Percentiles rank a stretch among this genome's conserved stretches.
phyloP scores from a whole-genome alignment of 2,797 vertebrate species.

The Phoeniculus purpureus region DNA sequence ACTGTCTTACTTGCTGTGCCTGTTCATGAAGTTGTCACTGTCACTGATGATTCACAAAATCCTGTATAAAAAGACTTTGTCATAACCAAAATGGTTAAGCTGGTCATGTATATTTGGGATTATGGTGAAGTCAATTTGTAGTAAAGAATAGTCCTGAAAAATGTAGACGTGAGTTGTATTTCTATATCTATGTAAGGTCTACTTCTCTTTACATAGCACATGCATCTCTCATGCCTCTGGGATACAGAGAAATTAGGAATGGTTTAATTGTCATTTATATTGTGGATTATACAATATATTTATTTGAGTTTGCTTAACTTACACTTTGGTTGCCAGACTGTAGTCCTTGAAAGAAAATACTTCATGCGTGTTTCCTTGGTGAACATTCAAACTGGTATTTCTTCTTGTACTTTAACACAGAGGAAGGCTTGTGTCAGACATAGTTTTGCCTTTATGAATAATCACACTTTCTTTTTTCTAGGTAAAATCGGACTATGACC shows the following conservation, averaged over 20 bases:
- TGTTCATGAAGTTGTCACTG: neutral
- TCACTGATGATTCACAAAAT: neutral
- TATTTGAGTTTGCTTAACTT: neutral
- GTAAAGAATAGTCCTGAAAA: neutral
- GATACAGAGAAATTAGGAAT: neutral
- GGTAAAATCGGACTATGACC: slow-evolving; percentile 91
- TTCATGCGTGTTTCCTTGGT: neutral
- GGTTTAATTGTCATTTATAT: neutral
- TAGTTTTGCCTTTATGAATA: neutral
- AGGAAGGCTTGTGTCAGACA: neutral
- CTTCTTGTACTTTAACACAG: neutral
- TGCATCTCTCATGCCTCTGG: neutral
- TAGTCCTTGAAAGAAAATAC: neutral
- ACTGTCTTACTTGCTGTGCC: neutral
- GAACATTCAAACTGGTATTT: neutral
- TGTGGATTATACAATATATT: neutral
- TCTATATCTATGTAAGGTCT: neutral
- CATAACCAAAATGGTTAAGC: neutral
- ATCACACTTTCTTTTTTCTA: slow-evolving; percentile 32
- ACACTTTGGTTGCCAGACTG: neutral
- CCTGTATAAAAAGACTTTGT: neutral
- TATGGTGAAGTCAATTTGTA: neutral
- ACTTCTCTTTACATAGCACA: neutral
- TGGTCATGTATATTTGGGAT: neutral
- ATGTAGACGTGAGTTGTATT: neutral